These are phyloP conservation scores for Hemibagrus guttatus DNA, from an alignment of 2,797 vertebrate genomes.

Conservation along the genomic window DNA sequence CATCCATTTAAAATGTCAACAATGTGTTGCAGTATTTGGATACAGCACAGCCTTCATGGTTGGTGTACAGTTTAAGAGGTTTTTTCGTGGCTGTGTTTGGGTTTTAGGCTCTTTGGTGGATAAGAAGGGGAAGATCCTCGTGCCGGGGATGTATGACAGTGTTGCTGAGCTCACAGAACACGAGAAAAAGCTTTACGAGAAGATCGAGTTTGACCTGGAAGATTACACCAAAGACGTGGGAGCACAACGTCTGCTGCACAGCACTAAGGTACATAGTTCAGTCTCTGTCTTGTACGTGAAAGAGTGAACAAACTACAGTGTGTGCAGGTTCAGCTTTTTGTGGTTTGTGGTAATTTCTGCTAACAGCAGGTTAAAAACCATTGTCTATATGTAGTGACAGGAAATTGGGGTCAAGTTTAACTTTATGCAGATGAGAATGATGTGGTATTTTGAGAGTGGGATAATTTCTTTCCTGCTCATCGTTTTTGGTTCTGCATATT, in stretches of 20 bases:
- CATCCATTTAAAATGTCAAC: background rate
- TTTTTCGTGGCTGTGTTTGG: background rate
- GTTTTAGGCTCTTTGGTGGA: slow-evolving; percentile 82
- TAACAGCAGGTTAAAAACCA: no score
- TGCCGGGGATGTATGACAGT: slow-evolving; percentile 81
- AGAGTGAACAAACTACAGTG: background rate
- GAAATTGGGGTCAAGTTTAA: background rate
- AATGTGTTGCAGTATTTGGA: no score
- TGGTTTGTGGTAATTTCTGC: no score
- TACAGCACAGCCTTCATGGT: background rate
- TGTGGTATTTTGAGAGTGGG: background rate
- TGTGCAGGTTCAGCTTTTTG: background rate
- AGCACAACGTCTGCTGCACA: slow-evolving; percentile 76
- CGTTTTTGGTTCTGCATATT: background rate
- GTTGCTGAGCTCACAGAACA: slow-evolving; percentile 84
- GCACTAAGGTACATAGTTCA: slow-evolving; percentile 76
- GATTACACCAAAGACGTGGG: slow-evolving; percentile 89
- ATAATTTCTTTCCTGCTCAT: background rate
- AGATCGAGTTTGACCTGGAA: slow-evolving; percentile 89
- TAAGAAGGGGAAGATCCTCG: slow-evolving; percentile 81
- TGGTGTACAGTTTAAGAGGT: background rate
- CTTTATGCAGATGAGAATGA: background rate
- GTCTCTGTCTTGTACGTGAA: no score
- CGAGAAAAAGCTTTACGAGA: slow-evolving; percentile 83
- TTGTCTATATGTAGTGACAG: background rate